These are phyloP conservation scores for Anas georgica DNA, from an alignment of 2,797 vertebrate genomes.

Conservation along the genomic window DNA sequence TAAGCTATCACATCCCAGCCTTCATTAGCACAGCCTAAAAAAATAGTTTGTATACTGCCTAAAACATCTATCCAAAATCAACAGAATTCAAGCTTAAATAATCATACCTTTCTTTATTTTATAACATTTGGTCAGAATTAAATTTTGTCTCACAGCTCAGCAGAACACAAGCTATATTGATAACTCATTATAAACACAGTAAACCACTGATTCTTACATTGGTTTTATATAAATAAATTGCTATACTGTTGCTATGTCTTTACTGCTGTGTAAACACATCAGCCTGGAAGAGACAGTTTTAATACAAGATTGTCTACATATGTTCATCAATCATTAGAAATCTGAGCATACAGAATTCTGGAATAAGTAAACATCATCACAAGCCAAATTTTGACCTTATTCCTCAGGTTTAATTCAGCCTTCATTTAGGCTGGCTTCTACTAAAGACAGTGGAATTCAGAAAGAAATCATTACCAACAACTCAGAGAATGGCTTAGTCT, in stretches of 20 bases:
- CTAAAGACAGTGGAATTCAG: neutral
- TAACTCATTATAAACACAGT: neutral
- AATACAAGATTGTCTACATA: neutral
- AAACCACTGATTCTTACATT: neutral
- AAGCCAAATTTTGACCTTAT: neutral
- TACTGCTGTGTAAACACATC: neutral
- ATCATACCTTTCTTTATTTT: neutral
- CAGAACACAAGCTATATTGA: neutral
- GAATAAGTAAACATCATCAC: neutral
- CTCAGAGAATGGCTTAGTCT: neutral
- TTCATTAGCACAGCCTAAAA: neutral
- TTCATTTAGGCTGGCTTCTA: neutral
- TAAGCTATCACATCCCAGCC: neutral
- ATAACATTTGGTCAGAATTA: constrained; percentile 1
- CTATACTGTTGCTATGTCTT: neutral
- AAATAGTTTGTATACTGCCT: neutral
- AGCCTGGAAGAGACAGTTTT: neutral
- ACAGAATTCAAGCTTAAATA: constrained; percentile 13
- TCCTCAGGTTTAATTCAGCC: neutral
- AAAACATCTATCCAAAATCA: neutral
- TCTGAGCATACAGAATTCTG: neutral
- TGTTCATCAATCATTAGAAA: neutral
- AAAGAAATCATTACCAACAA: neutral
- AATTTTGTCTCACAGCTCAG: neutral
- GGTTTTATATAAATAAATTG: neutral